These are phyloP conservation scores for Leptoclinus maculatus DNA, from an alignment of 2,797 vertebrate genomes.

Conservation along the genomic window DNA sequence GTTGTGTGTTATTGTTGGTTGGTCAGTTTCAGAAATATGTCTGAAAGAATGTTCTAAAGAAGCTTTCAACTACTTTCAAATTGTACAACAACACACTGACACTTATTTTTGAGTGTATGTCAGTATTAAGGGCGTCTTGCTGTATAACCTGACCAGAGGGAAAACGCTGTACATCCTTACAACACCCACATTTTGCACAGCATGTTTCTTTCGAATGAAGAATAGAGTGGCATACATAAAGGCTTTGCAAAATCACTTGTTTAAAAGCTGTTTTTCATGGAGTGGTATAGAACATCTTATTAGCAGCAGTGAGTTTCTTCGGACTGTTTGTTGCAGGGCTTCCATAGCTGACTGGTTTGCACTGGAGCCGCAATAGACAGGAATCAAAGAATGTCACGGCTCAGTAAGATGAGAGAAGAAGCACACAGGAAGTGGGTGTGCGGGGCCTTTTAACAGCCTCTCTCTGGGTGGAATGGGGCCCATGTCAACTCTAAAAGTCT, in stretches of 20 bases:
- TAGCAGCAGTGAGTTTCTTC: constrained; percentile 12
- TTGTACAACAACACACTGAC: background rate
- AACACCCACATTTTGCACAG: background rate
- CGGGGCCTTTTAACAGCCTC: constrained; percentile 47
- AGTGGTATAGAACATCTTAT: background rate
- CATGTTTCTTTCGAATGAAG: constrained; percentile 1
- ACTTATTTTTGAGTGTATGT: background rate
- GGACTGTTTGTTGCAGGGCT: constrained; percentile 20
- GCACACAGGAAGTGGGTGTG: constrained; percentile 57
- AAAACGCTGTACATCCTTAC: background rate
- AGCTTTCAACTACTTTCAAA: background rate
- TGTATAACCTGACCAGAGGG: background rate
- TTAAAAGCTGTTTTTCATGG: constrained; percentile 2
- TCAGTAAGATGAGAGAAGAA: constrained; percentile 64
- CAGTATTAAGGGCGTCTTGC: background rate
- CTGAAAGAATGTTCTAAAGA: background rate
- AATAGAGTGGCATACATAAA: background rate
- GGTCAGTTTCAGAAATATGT: background rate
- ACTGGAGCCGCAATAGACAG: constrained; percentile 35
- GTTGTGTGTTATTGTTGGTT: background rate
- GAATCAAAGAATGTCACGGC: constrained; percentile 69
- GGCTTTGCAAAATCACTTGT: background rate
- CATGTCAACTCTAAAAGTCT: constrained; percentile 31
- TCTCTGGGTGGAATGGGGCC: constrained; percentile 40
- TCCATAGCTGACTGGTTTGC: constrained; percentile 39